Conservation (phyloP, 2,888 invertebrate genomes). For the Xestia ashworthii region DNA sequence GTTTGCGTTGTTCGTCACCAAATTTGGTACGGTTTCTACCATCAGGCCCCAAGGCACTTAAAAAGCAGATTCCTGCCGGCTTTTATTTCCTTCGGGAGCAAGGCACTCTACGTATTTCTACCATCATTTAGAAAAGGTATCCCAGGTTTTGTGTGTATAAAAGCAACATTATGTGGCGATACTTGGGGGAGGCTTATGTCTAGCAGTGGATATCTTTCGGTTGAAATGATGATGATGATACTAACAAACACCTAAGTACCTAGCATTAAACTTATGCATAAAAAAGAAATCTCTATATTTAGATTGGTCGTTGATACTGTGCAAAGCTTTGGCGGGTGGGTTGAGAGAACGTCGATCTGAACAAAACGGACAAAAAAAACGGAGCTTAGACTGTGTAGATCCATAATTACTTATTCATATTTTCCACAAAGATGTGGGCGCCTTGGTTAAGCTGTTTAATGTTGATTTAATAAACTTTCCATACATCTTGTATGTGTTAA, state of each 20-base stretch:
- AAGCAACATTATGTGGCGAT: too few species aligned
- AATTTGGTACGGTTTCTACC: neutral
- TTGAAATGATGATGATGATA: neutral
- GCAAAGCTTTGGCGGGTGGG: neutral
- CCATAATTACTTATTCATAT: neutral
- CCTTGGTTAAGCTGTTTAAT: neutral
- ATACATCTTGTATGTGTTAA: neutral
- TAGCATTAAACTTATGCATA: neutral
- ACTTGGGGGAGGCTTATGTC: too few species aligned
- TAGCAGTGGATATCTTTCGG: too few species aligned
- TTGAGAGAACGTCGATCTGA: neutral
- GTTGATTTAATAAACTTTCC: neutral
- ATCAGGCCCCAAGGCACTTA: neutral
- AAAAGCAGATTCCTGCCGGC: too few species aligned
- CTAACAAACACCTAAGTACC: neutral
- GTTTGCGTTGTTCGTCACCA: neutral
- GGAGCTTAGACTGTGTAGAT: neutral
- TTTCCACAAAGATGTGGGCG: neutral
- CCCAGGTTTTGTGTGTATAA: neutral
- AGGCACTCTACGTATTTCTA: too few species aligned
- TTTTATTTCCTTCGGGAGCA: too few species aligned
- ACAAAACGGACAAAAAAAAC: neutral
- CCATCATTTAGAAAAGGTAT: neutral
- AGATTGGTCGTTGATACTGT: neutral
- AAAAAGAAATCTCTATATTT: neutral